These are phyloP conservation scores for Musca domestica DNA, from an alignment of 1,140 invertebrate genomes.

Conservation along the genomic window DNA sequence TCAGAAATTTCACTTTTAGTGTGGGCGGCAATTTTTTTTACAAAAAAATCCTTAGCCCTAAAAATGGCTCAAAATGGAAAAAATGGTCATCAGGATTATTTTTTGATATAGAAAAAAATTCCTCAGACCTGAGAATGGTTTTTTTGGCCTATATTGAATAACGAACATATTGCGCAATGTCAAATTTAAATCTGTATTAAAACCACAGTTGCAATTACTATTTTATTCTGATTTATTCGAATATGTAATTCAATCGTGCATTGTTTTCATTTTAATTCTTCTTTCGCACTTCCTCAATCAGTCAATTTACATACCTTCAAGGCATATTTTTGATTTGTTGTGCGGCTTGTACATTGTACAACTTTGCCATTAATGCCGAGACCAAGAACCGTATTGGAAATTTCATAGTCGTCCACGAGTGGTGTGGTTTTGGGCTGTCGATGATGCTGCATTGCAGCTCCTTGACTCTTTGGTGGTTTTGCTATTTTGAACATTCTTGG, in stretches of 20 bases:
- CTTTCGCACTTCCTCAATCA: not conserved
- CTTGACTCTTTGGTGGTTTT: constrained; percentile 18
- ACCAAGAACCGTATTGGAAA: constrained; percentile 93
- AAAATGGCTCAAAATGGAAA: too few species aligned
- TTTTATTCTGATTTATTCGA: too few species aligned
- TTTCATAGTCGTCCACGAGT: constrained; percentile 90
- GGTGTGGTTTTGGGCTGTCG: constrained; percentile 68
- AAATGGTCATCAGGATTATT: too few species aligned
- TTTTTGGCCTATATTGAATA: too few species aligned
- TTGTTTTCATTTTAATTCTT: not conserved
- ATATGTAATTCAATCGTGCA: too few species aligned
- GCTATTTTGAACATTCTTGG: constrained; percentile 11
- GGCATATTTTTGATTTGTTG: constrained; percentile 75
- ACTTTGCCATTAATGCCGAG: constrained; percentile 97
- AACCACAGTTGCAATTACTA: too few species aligned
- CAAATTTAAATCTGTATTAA: too few species aligned
- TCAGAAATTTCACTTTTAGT: not conserved
- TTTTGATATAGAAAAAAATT: too few species aligned
- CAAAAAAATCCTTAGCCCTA: too few species aligned
- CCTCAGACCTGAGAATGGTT: too few species aligned
- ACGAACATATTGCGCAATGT: too few species aligned
- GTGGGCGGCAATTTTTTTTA: too few species aligned
- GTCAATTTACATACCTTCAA: constrained; percentile 68
- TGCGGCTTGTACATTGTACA: constrained; percentile 70
- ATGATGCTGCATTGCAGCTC: constrained; percentile 19